Evolutionary conservation across 2,113 vertebrate species (phyloP), one percentile per base, ranked within the genome.

Genomic region (Ciconia boyciana): DNA sequence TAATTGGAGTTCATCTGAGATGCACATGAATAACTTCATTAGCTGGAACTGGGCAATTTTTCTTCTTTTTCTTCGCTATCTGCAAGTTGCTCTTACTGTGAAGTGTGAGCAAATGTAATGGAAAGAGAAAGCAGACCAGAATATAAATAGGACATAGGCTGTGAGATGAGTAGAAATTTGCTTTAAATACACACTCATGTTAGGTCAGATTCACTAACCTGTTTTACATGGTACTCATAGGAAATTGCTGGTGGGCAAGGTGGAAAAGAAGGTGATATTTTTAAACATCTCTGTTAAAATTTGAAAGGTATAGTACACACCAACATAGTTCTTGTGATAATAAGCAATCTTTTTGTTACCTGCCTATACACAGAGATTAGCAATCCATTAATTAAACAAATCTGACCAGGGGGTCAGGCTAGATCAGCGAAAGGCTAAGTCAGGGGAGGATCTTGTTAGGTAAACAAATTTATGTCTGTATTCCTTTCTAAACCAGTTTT

Each of bases 401-500:
- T 87, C 28, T 88, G 44, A 72, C 22, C 22, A 12, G 57, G n/a
- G 20, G n/a, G 22, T 16, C 52, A 34, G 57, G 60, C n/a, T 49
- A 82, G n/a, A 77, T 70, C 13, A 34, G 29, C 5, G 25, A 19
- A 78, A 81, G 17, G 36, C 43, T 72, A 76, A 88, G 5, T 48
- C 4, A 5, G 19, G 10, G n/a, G 12, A 36, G 0, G 34, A 44
- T 79, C 44, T 82, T 84, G 6, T 79, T 94, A 89, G 61, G n/a
- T 86, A 83, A 89, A 86, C 10, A 84, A 55, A 61, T 72, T 76
- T 79, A 22, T 62, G 25, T 44, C 49, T 86, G 4, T 49, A 60
- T 91, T 96, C 61, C 19, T 68, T 94, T 81, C 8, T 75, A 55
- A 91, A 54, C 22, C 32, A 92, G 21, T 76, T 97, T 93, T 97